Conservation (phyloP, 2,113 vertebrate species). For the Pholis gunnellus region DNA sequence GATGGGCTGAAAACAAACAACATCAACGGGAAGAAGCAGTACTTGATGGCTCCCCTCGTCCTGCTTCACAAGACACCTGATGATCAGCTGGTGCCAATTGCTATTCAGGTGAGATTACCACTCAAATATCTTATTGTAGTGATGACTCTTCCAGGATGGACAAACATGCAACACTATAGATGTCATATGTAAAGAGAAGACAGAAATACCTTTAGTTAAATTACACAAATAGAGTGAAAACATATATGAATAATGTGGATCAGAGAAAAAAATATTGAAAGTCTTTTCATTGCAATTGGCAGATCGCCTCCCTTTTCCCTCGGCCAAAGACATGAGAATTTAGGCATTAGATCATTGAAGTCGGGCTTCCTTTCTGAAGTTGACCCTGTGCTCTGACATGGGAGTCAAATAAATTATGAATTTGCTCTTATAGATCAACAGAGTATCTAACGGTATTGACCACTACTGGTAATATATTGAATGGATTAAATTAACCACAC, state of each 20-base stretch:
- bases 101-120: slow-evolving; percentile 83
- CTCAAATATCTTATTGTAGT: not conserved
- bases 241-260: too few relatives aligned
- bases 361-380: not conserved
- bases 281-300: too few relatives aligned
- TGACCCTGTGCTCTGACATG: not conserved
- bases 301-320: too few relatives aligned
- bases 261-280: too few relatives aligned
- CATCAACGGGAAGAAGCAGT: slow-evolving; percentile 79
- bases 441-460: not conserved
- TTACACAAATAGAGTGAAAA: not conserved
- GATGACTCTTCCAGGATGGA: not conserved
- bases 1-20: slow-evolving; percentile 72
- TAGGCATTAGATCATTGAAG: too few relatives aligned
- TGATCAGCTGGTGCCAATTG: slow-evolving; percentile 81
- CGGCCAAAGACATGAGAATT: too few relatives aligned
- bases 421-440: not conserved
- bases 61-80: slow-evolving; percentile 76
- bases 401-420: not conserved
- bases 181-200: not conserved
- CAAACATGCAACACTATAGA: not conserved
- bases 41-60: slow-evolving; percentile 82
- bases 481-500: not conserved
- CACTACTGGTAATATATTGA: not conserved
- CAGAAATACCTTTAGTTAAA: not conserved